These are phyloP conservation scores for Diarsia dahlii DNA, from an alignment of 2,888 invertebrate genomes.

Conservation along the genomic window DNA sequence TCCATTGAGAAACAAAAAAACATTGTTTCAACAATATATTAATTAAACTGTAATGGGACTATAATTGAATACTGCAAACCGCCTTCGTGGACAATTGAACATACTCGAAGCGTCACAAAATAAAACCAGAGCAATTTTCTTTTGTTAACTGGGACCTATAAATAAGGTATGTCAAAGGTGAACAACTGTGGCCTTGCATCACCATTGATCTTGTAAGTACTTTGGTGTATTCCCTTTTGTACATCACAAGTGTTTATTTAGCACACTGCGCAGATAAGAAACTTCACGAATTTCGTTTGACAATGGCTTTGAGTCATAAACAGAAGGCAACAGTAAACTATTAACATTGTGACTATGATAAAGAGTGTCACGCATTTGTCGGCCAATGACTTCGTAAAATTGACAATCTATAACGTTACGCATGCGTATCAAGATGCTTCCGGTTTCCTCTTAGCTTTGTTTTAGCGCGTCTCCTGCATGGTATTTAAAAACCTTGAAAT, in stretches of 20 bases:
- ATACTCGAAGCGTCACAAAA: constrained; percentile 12
- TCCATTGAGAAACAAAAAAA: constrained; percentile 11
- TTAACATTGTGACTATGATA: constrained; percentile 51
- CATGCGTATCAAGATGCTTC: constrained; percentile 59
- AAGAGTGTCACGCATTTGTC: constrained; percentile 45
- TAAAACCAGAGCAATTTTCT: constrained; percentile 46
- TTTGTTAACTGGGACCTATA: constrained; percentile 48
- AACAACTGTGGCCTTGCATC: constrained; percentile 49
- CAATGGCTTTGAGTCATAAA: constrained; percentile 21
- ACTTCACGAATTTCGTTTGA: constrained; percentile 9
- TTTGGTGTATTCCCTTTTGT: constrained; percentile 24
- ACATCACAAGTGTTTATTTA: constrained; percentile 3
- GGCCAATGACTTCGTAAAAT: constrained; percentile 66
- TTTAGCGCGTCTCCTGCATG: not conserved
- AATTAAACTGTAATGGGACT: constrained; percentile 1
- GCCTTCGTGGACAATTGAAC: not conserved
- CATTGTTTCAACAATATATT: not conserved
- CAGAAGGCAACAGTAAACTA: constrained; percentile 31
- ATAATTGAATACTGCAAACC: constrained; percentile 26
- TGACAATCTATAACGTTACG: constrained; percentile 63
- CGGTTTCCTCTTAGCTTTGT: constrained; percentile 30
- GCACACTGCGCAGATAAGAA: not conserved
- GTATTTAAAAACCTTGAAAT: constrained; percentile 3
- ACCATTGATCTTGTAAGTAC: constrained; percentile 39
- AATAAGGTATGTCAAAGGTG: constrained; percentile 55